Base-by-base conservation (phyloP, 1,140 invertebrate species). In the Conus ventricosus region DNA sequence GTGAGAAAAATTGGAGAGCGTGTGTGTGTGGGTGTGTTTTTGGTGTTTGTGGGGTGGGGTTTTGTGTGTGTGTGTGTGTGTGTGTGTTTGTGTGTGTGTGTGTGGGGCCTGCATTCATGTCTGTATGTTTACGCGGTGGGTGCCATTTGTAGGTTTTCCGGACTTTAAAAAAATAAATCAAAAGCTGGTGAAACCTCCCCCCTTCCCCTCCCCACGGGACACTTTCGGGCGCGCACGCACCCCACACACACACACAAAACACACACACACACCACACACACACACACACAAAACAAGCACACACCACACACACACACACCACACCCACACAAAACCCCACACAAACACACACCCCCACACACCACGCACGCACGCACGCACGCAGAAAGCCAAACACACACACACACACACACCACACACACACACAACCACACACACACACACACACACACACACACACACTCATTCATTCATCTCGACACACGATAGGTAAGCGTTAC, bases 251-350 rank as follows among this genome's bases (percentile, higher is more conserved):
- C n/a, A n/a, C n/a, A n/a, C n/a, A n/a, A n/a, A n/a, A 75, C 67
- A 75, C 67, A 75, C 7, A 23, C 7, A 20, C 67, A 75, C 67
- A 20, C 67, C n/a, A 20, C 67, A 75, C n/a, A 75, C 67, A 25
- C 67, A 75, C 67, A 75, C 67, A 75, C 55, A 57, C 55, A 57
- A n/a, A n/a, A n/a, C n/a, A n/a, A n/a, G n/a, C n/a, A n/a, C n/a
- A n/a, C n/a, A n/a, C n/a, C n/a, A n/a, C n/a, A n/a, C n/a, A n/a
- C n/a, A n/a, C n/a, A n/a, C n/a, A n/a, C n/a, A n/a, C n/a, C n/a
- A n/a, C n/a, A n/a, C n/a, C n/a, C n/a, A n/a, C n/a, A n/a, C n/a
- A n/a, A n/a, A n/a, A n/a, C n/a, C n/a, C n/a, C n/a, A n/a, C n/a
- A n/a, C n/a, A n/a, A n/a, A n/a, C n/a, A n/a, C n/a, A n/a, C n/a